Evolutionary conservation across 35 echinoderm and acorn worm species (phyloP), one percentile per base, ranked within the genome.

Genomic region (Anneissia japonica): DNA sequence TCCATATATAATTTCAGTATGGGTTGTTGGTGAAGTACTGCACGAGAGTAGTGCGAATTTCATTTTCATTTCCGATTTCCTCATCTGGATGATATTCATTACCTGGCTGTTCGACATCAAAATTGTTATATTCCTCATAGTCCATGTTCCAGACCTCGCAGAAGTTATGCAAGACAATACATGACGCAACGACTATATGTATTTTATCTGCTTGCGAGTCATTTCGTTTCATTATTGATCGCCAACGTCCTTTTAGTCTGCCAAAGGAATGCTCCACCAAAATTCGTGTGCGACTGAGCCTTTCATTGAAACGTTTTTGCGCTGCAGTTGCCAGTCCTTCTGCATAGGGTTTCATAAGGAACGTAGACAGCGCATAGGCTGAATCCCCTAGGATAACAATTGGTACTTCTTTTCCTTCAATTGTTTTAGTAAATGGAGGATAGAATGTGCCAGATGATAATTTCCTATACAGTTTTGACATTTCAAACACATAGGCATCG

Each of bases 401-500:
- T 6, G 76, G 76, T 32, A 77, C n/a, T 77, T 77, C 76, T 77
- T 34, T 23, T 32, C 23, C 31, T 10, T 37, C 30, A 4, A 77
- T 32, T 37, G 32, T 34, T 32, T 37, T 77, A 0, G 76, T 77
- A 9, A 37, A 12, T 11, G 32, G 32, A 14, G 76, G 76, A 11
- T 35, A 77, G 10, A 77, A 37, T 77, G 32, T 34, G 6, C 36
- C 37, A 26, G 4, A 31, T 74, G 72, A 34, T 0, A 85, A 0
- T 33, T 37, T 74, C 9, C 32, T 43, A 19, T 40, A 35, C 30
- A 85, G 83, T 75, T 55, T 73, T 32, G 83, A 85, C 12, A 30
- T 28, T 73, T 73, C 83, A 85, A 35, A 85, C 6, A 85, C 83
- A 55, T 55, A 75, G 1, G n/a, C 36, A 73, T 85, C 83, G 56